phyloP scores from a whole-genome alignment of 2,888 invertebrate species.

The Philaethria dido region DNA sequence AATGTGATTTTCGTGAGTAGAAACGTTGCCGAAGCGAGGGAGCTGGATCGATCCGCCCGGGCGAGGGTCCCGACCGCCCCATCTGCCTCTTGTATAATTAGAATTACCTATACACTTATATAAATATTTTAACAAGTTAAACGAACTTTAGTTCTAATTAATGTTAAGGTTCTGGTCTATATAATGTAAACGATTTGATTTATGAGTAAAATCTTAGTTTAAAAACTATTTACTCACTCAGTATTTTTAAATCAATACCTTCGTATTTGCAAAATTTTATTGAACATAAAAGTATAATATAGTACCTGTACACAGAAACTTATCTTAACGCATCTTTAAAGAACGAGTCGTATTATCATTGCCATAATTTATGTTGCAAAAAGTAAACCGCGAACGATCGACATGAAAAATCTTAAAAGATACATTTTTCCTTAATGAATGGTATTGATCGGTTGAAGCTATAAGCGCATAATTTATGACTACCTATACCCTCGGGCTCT shows the following conservation, averaged over 20 bases:
- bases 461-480: constrained; percentile 80
- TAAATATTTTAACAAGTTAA: constrained; percentile 9
- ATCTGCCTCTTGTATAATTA: constrained; percentile 45
- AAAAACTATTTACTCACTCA: too few relatives aligned
- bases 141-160: neutral
- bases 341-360: constrained; percentile 37
- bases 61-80: constrained; percentile 47
- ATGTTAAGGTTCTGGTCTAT: neutral
- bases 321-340: constrained; percentile 26
- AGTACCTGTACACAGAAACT: constrained; percentile 26
- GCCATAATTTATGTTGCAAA: constrained; percentile 48
- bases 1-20: constrained; percentile 25
- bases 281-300: constrained; percentile 9
- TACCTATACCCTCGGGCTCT: constrained; percentile 60
- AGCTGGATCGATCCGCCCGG: constrained; percentile 74
- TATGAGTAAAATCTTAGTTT: too few relatives aligned
- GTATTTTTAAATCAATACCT: neutral
- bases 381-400: constrained; percentile 60
- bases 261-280: neutral
- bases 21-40: constrained; percentile 40
- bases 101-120: constrained; percentile 16
- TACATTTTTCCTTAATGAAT: constrained; percentile 80
- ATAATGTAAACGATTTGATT: neutral
- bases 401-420: constrained; percentile 61
- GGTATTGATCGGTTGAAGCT: constrained; percentile 75